Base-by-base conservation (phyloP, 35 echinoderm and acorn worm species). In the Ophioderma brevispina region DNA sequence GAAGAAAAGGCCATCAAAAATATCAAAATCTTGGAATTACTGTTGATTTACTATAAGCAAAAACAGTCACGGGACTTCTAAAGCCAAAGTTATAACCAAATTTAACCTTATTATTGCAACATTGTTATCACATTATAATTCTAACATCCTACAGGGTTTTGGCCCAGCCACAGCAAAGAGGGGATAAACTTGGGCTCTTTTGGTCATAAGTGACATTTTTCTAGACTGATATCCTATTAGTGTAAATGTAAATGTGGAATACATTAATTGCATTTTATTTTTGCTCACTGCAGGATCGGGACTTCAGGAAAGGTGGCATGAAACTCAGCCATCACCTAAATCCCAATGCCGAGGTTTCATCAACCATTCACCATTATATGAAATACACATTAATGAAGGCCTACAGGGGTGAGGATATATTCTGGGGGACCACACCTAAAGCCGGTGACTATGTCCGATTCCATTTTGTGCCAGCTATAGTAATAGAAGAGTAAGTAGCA, bases 361-460 rank as follows among this genome's bases (percentile, higher is more conserved):
- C 97, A 23, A 95, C 93, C 37, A 93, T 99, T 35, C 85, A 92
- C 33, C 90, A 93, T 55, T 99, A 99, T 80, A 89, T 93, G 38
- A 95, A 95, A 35, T 94, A 93, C 80, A 95, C 94, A 36, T 55
- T 99, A 77, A 81, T 90, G 19, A 99, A 99, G 80, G 93, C 97
- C 0, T 99, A 99, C 81, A 82, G 82, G 37, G 97, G 97, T 8
- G 84, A 95, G 23, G 97, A 99, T 33, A 95, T 99, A 32, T 99
- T 99, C 88, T 99, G 97, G 97, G 97, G 97, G 4, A 99, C 90
- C 34, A 95, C 91, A 36, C 97, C 97, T 11, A 87, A 84, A 37
- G 85, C 87, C 17, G 97, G 97, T 4, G 91, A 93, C 81, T 39
- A 90, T 4, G 41, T 99, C 28, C 87, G 88, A 56, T 95, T 99